These are phyloP conservation scores for Eumaeus atala DNA, from an alignment of 1,140 invertebrate genomes.

Conservation along the genomic window DNA sequence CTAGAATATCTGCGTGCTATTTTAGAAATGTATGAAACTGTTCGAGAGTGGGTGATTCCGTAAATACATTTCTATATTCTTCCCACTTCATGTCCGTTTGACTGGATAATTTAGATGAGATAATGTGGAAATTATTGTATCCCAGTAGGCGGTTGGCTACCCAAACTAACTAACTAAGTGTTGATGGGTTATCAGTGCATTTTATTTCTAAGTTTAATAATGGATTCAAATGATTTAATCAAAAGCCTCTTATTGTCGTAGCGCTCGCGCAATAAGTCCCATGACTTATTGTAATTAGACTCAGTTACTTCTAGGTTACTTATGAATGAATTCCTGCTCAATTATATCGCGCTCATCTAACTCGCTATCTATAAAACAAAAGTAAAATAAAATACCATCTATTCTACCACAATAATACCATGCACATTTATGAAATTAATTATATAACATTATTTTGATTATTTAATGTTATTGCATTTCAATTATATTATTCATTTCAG, in stretches of 20 bases:
- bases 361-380: too few species aligned
- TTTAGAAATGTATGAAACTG: too few species aligned
- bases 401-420: too few species aligned
- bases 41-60: too few species aligned
- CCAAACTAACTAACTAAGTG: slow-evolving; percentile 16
- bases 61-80: too few species aligned
- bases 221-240: slow-evolving; percentile 17
- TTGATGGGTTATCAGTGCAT: background rate
- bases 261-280: slow-evolving; percentile 20
- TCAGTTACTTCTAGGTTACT: slow-evolving; percentile 21
- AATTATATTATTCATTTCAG: too few species aligned
- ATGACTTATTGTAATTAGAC: slow-evolving; percentile 19
- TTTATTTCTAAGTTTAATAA: slow-evolving; percentile 12
- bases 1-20: too few species aligned
- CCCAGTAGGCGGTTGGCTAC: slow-evolving; percentile 17
- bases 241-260: slow-evolving; percentile 20
- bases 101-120: background rate
- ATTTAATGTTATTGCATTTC: too few species aligned
- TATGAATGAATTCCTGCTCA: slow-evolving; percentile 18
- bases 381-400: too few species aligned
- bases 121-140: slow-evolving; percentile 6
- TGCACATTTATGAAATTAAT: too few species aligned
- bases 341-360: too few species aligned
- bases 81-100: slow-evolving; percentile 3
- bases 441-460: too few species aligned